These are phyloP conservation scores for Zaprionus ornatus DNA, from an alignment of 1,140 invertebrate genomes.

Conservation along the genomic window DNA sequence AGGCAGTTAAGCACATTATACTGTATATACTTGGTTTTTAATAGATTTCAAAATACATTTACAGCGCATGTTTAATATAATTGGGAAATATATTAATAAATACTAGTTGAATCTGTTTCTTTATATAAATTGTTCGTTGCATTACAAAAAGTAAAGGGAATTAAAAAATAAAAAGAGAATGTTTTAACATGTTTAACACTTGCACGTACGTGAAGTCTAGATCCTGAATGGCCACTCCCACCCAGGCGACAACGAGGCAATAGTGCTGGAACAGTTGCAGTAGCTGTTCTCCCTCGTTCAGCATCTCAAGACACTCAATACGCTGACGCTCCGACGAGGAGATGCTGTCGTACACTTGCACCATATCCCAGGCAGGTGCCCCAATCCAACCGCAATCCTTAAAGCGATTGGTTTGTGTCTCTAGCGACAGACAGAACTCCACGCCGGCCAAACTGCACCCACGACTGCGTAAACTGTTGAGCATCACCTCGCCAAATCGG, in stretches of 20 bases:
- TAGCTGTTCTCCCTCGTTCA: constrained; percentile 89
- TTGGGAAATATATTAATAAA: constrained; percentile 42
- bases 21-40: constrained; percentile 41
- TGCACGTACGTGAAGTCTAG: constrained; percentile 84
- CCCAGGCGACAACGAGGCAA: constrained; percentile 93
- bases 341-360: constrained; percentile 92
- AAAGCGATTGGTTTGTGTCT: constrained; percentile 89
- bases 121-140: constrained; percentile 8
- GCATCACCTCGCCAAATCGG: constrained; percentile 98
- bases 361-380: constrained; percentile 95
- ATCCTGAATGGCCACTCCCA: constrained; percentile 89
- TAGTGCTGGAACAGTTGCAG: constrained; percentile 90
- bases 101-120: constrained; percentile 12
- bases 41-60: constrained; percentile 68
- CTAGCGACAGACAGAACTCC: constrained; percentile 90
- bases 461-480: constrained; percentile 93
- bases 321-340: constrained; percentile 90
- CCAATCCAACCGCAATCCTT: constrained; percentile 90
- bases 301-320: constrained; percentile 94
- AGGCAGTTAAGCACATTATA: too few species aligned
- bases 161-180: constrained; percentile 14
- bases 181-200: constrained; percentile 50
- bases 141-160: constrained; percentile 18
- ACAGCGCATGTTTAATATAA: constrained; percentile 43
- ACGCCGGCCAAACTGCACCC: constrained; percentile 94